These are phyloP conservation scores for Engystomops pustulosus DNA, from an alignment of 2,113 vertebrate genomes.

Conservation along the genomic window DNA sequence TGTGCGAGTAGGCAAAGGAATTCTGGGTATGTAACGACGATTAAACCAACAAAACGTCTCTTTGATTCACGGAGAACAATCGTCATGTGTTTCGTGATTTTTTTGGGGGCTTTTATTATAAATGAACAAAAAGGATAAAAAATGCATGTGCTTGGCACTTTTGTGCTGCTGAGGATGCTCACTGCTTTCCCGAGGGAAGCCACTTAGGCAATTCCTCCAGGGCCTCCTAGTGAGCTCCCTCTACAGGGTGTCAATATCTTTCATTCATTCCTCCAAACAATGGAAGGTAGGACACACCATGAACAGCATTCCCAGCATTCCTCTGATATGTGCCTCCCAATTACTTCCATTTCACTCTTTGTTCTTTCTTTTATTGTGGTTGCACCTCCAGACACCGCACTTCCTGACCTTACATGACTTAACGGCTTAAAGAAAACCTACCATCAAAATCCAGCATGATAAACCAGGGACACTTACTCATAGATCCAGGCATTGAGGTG, in stretches of 20 bases:
- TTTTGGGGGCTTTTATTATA: not conserved
- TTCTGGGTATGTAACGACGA: slow-evolving; percentile 61
- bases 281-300: slow-evolving; percentile 48
- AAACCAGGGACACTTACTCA: too few species aligned
- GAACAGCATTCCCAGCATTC: slow-evolving; percentile 53
- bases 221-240: slow-evolving; percentile 25
- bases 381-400: slow-evolving; percentile 3
- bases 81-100: slow-evolving; percentile 21
- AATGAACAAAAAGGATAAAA: slow-evolving; percentile 39
- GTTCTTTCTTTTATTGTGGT: not conserved
- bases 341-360: not conserved
- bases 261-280: slow-evolving; percentile 34
- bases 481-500: too few species aligned
- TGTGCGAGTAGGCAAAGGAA: slow-evolving; percentile 63
- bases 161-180: not conserved
- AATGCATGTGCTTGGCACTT: slow-evolving; percentile 50
- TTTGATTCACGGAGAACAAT: slow-evolving; percentile 64
- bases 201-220: slow-evolving; percentile 9
- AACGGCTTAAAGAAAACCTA: too few species aligned
- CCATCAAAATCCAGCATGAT: too few species aligned
- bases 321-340: slow-evolving; percentile 5
- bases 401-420: slow-evolving; percentile 3
- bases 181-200: not conserved
- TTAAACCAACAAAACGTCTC: slow-evolving; percentile 57
- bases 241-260: slow-evolving; percentile 27